Base-by-base conservation (phyloP, 2,888 invertebrate genomes). In the Trissolcus brochymenae region DNA sequence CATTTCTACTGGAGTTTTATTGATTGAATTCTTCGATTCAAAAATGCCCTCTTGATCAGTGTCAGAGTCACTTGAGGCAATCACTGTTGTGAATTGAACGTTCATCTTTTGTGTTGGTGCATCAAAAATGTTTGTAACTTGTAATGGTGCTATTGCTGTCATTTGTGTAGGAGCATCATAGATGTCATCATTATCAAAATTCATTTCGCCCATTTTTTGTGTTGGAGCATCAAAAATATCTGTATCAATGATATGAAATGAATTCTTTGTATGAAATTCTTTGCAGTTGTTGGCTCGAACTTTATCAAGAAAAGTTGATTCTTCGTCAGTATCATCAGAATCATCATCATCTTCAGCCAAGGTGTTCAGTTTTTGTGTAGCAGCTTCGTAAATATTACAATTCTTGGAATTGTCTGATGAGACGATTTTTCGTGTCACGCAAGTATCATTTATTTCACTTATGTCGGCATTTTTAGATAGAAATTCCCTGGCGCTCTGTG, bases 201-300 rank as follows among this genome's bases (percentile, higher is more conserved):
- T 57, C 11, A 40, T 17, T 19, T 21, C 16, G 6, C 14, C 46
- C 11, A 40, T 46, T 1, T 14, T 55, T 55, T 51, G 62, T 53
- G 49, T 62, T 7, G 29, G 53, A 19, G 62, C 62, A 41, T 62
- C 21, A 41, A 21, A 62, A 17, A 62, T 62, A 41, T 53, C 25
- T 2, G 2, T 6, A 25, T 25, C 25, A 2, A 25, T 9, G 2
- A 17, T 25, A 25, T 25, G 2, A 21, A 21, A 21, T 21, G n/a
- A n/a, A n/a, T 21, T 21, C 21, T 21, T 21, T 21, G 4, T 4
- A 4, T 1, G 4, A 4, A 6, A 6, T 25, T 25, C 25, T 25
- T 25, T 25, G 4, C 0, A 25, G 35, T 35, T 35, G 35, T 35
- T 35, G 25, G 25, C 25, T 25, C 6, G 4, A 6, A 25, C 25